Conservation (phyloP, 1,140 invertebrate genomes). For the Scaptodrosophila lebanonensis region DNA sequence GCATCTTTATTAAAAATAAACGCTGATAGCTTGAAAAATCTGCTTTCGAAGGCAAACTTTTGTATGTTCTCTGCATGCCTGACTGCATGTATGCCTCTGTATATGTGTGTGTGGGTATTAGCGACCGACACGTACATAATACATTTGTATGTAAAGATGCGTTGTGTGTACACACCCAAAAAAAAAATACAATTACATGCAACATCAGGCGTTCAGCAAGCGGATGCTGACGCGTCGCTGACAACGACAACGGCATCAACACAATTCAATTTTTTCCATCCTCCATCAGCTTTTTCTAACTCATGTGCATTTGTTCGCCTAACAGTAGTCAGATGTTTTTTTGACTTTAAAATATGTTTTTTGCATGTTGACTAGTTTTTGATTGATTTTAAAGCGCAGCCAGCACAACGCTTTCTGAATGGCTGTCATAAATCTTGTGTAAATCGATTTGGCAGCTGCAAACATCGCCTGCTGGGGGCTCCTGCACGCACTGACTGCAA, state of each 20-base stretch:
- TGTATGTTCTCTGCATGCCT: constrained; percentile 39
- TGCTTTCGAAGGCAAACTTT: constrained; percentile 41
- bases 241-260: too few relatives aligned
- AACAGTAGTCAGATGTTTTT: constrained; percentile 44
- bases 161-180: constrained; percentile 51
- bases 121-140: background rate
- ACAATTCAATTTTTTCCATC: too few relatives aligned
- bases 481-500: background rate
- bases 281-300: too few relatives aligned
- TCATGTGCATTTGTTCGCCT: constrained; percentile 27
- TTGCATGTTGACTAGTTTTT: constrained; percentile 40
- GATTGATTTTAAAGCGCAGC: constrained; percentile 50
- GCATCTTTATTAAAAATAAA: constrained; percentile 74
- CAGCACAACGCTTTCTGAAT: constrained; percentile 31
- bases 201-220: background rate
- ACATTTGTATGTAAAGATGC: constrained; percentile 10
- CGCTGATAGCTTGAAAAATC: constrained; percentile 61
- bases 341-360: constrained; percentile 10
- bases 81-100: background rate
- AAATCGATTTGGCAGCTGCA: constrained; percentile 30
- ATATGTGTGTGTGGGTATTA: background rate
- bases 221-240: constrained; percentile 46
- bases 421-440: constrained; percentile 45
- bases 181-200: constrained; percentile 3
- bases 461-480: constrained; percentile 1